These are phyloP conservation scores for Penaeus japonicus DNA, from an alignment of 1,140 invertebrate genomes.

Conservation along the genomic window DNA sequence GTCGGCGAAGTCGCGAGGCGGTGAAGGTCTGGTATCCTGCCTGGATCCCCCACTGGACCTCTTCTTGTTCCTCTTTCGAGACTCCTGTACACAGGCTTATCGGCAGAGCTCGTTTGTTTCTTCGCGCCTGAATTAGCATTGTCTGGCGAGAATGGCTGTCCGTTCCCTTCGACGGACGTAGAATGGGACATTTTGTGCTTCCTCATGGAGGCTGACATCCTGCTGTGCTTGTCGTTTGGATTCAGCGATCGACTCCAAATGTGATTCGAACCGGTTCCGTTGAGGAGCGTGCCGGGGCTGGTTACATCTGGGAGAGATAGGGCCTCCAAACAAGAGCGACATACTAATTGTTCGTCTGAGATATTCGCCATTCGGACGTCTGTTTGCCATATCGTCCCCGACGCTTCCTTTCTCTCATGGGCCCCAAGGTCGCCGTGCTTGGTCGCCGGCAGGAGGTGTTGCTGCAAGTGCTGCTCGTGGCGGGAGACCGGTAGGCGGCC, in stretches of 20 bases:
- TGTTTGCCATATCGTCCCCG: neutral
- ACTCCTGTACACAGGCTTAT: slow-evolving; percentile 33
- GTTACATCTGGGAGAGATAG: slow-evolving; percentile 40
- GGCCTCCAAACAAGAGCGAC: slow-evolving; percentile 33
- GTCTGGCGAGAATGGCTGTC: neutral
- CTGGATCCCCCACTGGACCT: slow-evolving; percentile 1
- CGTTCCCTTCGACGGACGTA: neutral
- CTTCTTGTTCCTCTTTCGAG: slow-evolving; percentile 37
- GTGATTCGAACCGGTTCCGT: neutral
- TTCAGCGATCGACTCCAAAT: neutral
- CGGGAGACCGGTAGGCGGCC: neutral
- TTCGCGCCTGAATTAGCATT: neutral
- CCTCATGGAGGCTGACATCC: neutral
- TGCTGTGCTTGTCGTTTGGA: neutral
- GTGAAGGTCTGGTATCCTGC: neutral
- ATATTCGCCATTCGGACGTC: neutral
- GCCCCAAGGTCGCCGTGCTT: neutral
- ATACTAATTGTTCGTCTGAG: slow-evolving; percentile 11
- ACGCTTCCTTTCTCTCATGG: neutral
- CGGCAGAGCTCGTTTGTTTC: neutral
- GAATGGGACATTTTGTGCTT: neutral
- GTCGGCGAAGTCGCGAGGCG: neutral
- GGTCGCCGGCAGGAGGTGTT: neutral
- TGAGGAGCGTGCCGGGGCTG: neutral
- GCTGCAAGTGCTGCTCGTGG: slow-evolving; percentile 7